phyloP scores from a whole-genome alignment of 2,113 vertebrate genomes.

The Ploceus nigricollis region DNA sequence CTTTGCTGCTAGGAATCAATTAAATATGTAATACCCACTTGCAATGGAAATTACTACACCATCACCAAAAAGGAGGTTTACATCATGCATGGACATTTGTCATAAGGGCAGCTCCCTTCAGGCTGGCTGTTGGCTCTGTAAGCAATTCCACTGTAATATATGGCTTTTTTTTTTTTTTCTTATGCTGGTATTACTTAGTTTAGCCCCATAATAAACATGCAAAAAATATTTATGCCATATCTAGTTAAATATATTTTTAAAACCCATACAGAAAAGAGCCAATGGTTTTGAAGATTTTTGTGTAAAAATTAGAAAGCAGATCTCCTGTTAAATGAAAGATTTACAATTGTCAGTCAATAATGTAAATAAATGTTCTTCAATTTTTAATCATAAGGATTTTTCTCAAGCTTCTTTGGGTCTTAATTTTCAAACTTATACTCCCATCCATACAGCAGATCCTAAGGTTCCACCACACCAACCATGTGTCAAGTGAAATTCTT shows the following conservation, averaged over 20 bases:
- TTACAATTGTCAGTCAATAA: background rate
- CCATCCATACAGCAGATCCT: background rate
- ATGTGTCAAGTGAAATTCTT: rapidly evolving
- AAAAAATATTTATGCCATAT: background rate
- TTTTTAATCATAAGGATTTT: background rate
- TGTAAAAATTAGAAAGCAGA: background rate
- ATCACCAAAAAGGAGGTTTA: constrained; percentile 9
- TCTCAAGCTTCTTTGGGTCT: background rate
- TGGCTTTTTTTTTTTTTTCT: background rate
- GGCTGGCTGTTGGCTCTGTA: background rate
- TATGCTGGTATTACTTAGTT: background rate
- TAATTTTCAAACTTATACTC: background rate
- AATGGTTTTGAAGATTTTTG: background rate
- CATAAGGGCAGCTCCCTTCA: background rate
- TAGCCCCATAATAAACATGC: background rate
- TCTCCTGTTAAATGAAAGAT: background rate
- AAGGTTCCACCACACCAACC: background rate
- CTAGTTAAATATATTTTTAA: background rate
- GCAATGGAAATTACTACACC: constrained; percentile 26
- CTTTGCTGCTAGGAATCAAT: constrained; percentile 50
- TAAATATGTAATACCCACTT: constrained; percentile 49
- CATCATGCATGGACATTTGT: background rate
- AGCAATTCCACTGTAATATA: background rate
- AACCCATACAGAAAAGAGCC: background rate
- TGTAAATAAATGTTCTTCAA: background rate